phyloP scores from a whole-genome alignment of 1,140 invertebrate genomes.

The Drosophila bifasciata region DNA sequence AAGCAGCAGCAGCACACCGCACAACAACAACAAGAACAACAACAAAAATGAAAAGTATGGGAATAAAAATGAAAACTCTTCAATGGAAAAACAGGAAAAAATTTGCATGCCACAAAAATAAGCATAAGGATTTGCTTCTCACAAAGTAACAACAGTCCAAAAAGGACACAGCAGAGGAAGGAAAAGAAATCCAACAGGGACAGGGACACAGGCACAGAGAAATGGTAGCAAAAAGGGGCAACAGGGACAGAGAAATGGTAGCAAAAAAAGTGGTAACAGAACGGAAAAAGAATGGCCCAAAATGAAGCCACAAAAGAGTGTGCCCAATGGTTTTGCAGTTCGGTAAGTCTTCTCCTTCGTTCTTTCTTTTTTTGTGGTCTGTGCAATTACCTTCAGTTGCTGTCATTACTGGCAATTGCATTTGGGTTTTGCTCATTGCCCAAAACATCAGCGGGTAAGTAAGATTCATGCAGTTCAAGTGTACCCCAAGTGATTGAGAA shows the following conservation, averaged over 20 bases:
- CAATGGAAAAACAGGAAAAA: constrained; percentile 71
- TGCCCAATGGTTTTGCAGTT: constrained; percentile 56
- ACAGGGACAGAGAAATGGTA: constrained; percentile 1
- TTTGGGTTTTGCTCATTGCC: constrained; percentile 34
- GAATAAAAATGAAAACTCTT: constrained; percentile 48
- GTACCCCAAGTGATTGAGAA: constrained; percentile 29
- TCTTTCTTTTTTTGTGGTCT: constrained; percentile 17
- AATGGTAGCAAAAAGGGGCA: background rate
- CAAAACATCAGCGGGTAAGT: constrained; percentile 34
- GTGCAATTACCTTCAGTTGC: constrained; percentile 62
- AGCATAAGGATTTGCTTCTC: constrained; percentile 72
- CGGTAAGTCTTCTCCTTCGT: constrained; percentile 14
- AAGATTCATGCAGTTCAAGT: constrained; percentile 13
- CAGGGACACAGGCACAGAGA: too few relatives aligned
- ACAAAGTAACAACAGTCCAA: constrained; percentile 38
- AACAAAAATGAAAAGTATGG: constrained; percentile 28
- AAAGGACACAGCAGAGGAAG: constrained; percentile 11
- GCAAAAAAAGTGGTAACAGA: constrained; percentile 9
- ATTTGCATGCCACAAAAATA: constrained; percentile 81
- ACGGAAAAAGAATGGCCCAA: constrained; percentile 51
- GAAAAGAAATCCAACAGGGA: constrained; percentile 16
- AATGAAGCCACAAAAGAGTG: constrained; percentile 53
- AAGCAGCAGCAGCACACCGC: constrained; percentile 24
- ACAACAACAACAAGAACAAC: too few relatives aligned
- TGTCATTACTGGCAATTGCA: constrained; percentile 59